Base-by-base conservation (phyloP, 1,140 invertebrate species). In the Patella vulgata region DNA sequence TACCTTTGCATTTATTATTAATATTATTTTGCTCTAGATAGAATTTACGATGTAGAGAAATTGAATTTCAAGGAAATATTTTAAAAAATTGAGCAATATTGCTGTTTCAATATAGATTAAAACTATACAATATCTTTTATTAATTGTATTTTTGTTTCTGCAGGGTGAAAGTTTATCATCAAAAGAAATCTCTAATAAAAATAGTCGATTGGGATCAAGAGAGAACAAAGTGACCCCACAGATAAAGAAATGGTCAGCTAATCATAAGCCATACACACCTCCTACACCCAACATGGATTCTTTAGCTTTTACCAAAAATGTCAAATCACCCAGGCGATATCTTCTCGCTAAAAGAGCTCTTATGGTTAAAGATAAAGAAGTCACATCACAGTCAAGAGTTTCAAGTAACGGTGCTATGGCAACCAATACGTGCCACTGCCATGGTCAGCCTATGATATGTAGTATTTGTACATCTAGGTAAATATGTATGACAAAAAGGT, bases 361-460 rank as follows among this genome's bases (percentile, higher is more conserved):
- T 11, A 47, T 73, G 61, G 54, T 56, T 0, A 70, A 73, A 43
- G 65, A 64, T 11, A 65, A 53, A 19, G 48, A 69, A 14, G 30
- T 14, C 14, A 14, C 59, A 14, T 27, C 21, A 1, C 25, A 36
- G 2, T 39, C 43, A 25, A 33, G 43, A 14, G 19, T 33, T 0
- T 42, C 56, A 3, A 40, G 40, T 19, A 28, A 21, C 6, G 14
- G 21, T 12, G 12, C 30, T 30, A 39, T 14, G 27, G 28, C 36
- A 4, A 28, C 31, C 5, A 27, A 17, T 3, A 43, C 52, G 0
- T 82, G 81, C 68, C 60, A 75, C 6, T 82, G 81, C 56, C 79
- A 62, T 70, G 78, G 78, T 11, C 68, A 73, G 31, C 72, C 81
- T 9, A 66, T 50, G 33, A 63, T 82, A 2, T 82, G 81, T 63